Percentiles rank a stretch among this genome's conserved stretches.
These are phyloP conservation scores for Semnopithecus entellus DNA, from an alignment of 2,113 vertebrate species.

Conservation along the genomic window DNA sequence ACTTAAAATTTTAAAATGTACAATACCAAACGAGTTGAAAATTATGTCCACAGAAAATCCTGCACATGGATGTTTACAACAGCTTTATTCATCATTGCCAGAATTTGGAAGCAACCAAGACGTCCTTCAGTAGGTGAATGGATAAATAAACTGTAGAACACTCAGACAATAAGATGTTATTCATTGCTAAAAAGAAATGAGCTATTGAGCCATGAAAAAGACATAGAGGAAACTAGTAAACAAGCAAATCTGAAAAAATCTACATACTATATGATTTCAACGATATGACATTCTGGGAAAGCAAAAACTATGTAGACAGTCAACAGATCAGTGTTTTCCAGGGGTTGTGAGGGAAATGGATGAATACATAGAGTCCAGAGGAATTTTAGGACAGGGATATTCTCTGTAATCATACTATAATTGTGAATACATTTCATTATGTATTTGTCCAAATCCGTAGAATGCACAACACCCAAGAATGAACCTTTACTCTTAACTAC, in stretches of 20 bases:
- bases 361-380: not conserved
- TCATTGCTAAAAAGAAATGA: not conserved
- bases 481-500: not conserved
- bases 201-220: not conserved
- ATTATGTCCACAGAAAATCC: not conserved
- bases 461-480: not conserved
- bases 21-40: not conserved
- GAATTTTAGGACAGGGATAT: not conserved
- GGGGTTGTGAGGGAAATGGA: not conserved
- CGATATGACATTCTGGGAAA: not conserved
- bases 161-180: not conserved
- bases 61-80: not conserved
- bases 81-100: not conserved
- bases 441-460: not conserved
- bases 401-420: not conserved
- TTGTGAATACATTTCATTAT: not conserved
- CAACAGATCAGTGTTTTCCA: not conserved
- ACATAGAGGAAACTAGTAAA: not conserved
- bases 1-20: slow-evolving; percentile 3
- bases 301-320: not conserved
- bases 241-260: not conserved
- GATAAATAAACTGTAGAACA: not conserved
- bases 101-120: not conserved
- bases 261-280: not conserved
- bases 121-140: not conserved